phyloP scores from a whole-genome alignment of 1,140 invertebrate species.

The Episyrphus balteatus region DNA sequence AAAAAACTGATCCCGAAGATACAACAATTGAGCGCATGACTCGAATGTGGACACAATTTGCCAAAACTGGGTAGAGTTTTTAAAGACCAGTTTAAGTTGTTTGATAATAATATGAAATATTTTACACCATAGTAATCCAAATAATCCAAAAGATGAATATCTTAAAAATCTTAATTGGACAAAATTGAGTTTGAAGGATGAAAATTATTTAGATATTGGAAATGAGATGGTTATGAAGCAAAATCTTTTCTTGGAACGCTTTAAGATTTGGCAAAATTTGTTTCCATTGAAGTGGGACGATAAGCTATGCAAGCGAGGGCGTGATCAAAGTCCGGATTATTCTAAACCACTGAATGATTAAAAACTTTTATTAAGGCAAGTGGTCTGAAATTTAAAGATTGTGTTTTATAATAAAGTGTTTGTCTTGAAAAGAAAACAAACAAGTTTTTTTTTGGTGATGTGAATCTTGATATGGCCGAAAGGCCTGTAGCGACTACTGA shows the following conservation, averaged over 20 bases:
- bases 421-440: no score
- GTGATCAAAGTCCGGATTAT: no score
- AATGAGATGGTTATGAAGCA: conserved; percentile 33
- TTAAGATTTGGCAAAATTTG: conserved; percentile 43
- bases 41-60: conserved; percentile 40
- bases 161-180: conserved; percentile 38
- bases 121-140: conserved; percentile 14
- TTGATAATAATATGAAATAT: background rate
- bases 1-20: conserved; percentile 37
- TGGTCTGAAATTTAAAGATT: no score
- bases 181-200: conserved; percentile 29
- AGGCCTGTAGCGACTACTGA: no score
- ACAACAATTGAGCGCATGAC: conserved; percentile 39
- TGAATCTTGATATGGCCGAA: no score
- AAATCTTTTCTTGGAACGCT: conserved; percentile 40
- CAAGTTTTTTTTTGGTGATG: no score
- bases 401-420: no score
- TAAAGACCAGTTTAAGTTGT: background rate
- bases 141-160: conserved; percentile 17
- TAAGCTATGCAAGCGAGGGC: no score
- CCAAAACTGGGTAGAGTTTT: conserved; percentile 35
- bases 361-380: no score
- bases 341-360: no score
- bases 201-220: conserved; percentile 44
- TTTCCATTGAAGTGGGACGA: conserved; percentile 30